Evolutionary conservation across 2,797 vertebrate genomes (phyloP), one percentile per base, ranked within the genome.

Genomic region (Mormyrops attenuatus): DNA sequence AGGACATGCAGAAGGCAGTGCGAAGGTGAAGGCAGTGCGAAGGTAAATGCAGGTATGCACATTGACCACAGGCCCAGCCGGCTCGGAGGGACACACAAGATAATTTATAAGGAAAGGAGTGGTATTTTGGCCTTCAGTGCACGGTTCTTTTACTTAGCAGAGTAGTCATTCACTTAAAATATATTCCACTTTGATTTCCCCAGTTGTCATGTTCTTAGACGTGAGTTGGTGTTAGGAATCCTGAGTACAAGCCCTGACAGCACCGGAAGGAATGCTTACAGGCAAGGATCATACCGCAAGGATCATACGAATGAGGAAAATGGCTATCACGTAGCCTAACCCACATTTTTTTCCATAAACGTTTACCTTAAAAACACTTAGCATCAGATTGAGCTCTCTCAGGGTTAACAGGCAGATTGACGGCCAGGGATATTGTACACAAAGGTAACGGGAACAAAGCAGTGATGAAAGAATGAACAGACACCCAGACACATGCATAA

Each of bases 191-290:
- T 80, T 44, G 44, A 47, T 80, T 80, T 52, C 41, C 82, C 3
- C 20, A 85, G 22, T 49, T 52, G 7, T 50, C 2, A 49, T n/a
- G 49, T 52, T 26, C 66, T 57, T 38, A 11, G 30, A 11, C 30
- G 30, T 87, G 11, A 41, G 2, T 66, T 50, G 55, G 60, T 69
- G 30, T 63, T 60, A 38, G 84, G 84, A 69, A 89, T 50, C 63
- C 3, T 22, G 57, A 86, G 49, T 80, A 69, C 89, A 52, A 69
- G 82, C 60, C 57, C 89, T 49, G 82, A 86, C 82, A 86, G 57
- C 57, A 38, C 82, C 26, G 26, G 17, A 84, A 57, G 38, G 49
- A 57, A 86, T 49, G 47, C 26, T 66, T 30, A 57, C 60, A 22
- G 38, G 20, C 60, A 69, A 26, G 88, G 38, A 15, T 44, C 82